These are phyloP conservation scores for Synergus laeviventris DNA, from an alignment of 2,888 invertebrate species.

Conservation along the genomic window DNA sequence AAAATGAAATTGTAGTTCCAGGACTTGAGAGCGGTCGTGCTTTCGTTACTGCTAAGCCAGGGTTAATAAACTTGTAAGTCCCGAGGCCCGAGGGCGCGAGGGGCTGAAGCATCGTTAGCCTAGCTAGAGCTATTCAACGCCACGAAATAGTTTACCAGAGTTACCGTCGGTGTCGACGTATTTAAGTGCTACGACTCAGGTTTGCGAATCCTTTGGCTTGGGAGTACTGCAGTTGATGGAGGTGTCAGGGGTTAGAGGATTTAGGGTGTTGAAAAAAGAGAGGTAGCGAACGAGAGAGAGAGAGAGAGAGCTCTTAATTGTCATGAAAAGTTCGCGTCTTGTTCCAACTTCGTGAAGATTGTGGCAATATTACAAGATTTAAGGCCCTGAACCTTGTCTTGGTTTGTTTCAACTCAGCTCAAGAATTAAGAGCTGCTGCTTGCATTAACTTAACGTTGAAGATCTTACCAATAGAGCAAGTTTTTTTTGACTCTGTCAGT, in stretches of 20 bases:
- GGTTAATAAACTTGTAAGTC: constrained; percentile 63
- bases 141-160: constrained; percentile 63
- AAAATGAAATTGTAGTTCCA: constrained; percentile 22
- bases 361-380: constrained; percentile 49
- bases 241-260: background rate
- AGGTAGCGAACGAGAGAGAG: constrained; percentile 1
- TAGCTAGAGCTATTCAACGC: constrained; percentile 60
- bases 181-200: constrained; percentile 58
- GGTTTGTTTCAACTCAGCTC: constrained; percentile 19
- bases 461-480: background rate
- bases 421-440: constrained; percentile 1
- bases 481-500: too few species aligned
- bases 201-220: constrained; percentile 41
- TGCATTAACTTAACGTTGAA: constrained; percentile 32
- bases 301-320: constrained; percentile 51
- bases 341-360: constrained; percentile 49
- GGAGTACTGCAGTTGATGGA: constrained; percentile 12
- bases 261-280: constrained; percentile 15
- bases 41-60: constrained; percentile 39
- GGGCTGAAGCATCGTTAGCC: constrained; percentile 63
- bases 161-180: constrained; percentile 55
- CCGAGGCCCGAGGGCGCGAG: constrained; percentile 31
- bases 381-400: constrained; percentile 37
- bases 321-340: constrained; percentile 53
- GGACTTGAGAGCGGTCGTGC: constrained; percentile 7